Percentiles rank a stretch among this genome's conserved stretches.
phyloP scores from a whole-genome alignment of 2,797 vertebrate species.

The Xyrichtys novacula region DNA sequence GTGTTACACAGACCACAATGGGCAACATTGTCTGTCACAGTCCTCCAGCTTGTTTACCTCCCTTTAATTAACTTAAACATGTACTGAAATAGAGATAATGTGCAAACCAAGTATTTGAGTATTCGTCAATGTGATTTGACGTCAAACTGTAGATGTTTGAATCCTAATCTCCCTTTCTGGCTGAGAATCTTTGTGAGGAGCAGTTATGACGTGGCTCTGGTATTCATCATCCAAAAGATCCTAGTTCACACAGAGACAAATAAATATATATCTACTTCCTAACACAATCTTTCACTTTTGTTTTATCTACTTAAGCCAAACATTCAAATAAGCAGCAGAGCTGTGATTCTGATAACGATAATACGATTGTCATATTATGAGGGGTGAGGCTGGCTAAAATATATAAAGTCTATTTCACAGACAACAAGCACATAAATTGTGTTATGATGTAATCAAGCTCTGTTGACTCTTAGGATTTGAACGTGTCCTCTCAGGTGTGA shows the following conservation, averaged over 20 bases:
- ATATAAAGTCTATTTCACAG: slow-evolving; percentile 44
- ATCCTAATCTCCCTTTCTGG: slow-evolving; percentile 35
- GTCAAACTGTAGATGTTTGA: slow-evolving; percentile 25
- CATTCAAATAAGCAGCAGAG: slow-evolving; percentile 27
- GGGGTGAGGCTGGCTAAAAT: slow-evolving; percentile 40
- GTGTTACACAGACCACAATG: slow-evolving; percentile 20
- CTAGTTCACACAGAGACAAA: slow-evolving; percentile 17
- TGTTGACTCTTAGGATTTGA: slow-evolving; percentile 48
- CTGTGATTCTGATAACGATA: slow-evolving; percentile 17
- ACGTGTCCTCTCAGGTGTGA: slow-evolving; percentile 45
- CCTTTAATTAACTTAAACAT: slow-evolving; percentile 8
- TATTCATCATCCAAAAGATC: slow-evolving; percentile 16
- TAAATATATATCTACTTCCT: not conserved
- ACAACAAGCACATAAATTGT: slow-evolving; percentile 45
- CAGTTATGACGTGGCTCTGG: slow-evolving; percentile 20
- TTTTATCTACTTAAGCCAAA: slow-evolving; percentile 36
- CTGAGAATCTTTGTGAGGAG: slow-evolving; percentile 27
- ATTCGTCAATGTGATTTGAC: slow-evolving; percentile 32
- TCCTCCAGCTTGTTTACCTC: slow-evolving; percentile 24
- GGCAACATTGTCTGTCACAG: not conserved
- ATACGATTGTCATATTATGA: slow-evolving; percentile 37
- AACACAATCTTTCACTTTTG: slow-evolving; percentile 19
- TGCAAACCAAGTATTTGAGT: slow-evolving; percentile 23
- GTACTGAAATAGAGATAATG: slow-evolving; percentile 12
- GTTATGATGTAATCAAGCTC: slow-evolving; percentile 33